Evolutionary conservation across 2,888 invertebrate genomes (phyloP), one percentile per base, ranked within the genome.

Genomic region (Epinotia bilunana): DNA sequence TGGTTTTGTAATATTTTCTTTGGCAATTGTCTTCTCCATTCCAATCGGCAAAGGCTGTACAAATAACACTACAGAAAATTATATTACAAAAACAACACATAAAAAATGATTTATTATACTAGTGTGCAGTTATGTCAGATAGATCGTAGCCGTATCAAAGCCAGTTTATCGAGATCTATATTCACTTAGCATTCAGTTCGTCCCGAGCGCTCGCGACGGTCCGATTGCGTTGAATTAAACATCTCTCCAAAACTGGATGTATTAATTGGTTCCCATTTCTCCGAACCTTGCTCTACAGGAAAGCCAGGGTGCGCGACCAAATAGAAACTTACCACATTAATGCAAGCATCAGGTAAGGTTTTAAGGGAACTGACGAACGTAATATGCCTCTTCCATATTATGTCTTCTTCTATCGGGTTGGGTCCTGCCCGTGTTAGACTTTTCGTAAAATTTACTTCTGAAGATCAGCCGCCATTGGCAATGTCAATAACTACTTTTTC

Each of bases 241-340:
- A 88, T 87, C 80, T 78, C 80, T 81, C 89, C 87, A 84, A 90
- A 90, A 86, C 83, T 85, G 89, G 90, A 86, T 83, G 85, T 84
- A 88, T 88, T 90, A 89, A 89, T 90, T 89, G 88, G 82, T 82
- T 83, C 76, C 79, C 81, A 84, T 84, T 88, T 89, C 89, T 85
- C 81, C 80, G 88, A 85, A 88, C 82, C 81, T 72, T 57, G 65
- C 60, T 72, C 63, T 58, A 64, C 63, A 64, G 57, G 43, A 57
- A 57, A 57, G 64, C 43, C 64, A 72, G 72, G 63, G 72, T 49
- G 65, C 39, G 12, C 43, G 28, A 65, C 16, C 9, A 58, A 23
- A 33, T 28, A 23, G 1, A 13, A 43, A 20, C 12, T 18, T 9
- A 61, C 28, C n/a, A 3, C 7, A 0, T 18, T 11, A 11, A 33